A percentile compares a stretch with the other conserved stretches of the same genome.
Conservation (phyloP, 2,888 invertebrate genomes). For the Euplexia lucipara region DNA sequence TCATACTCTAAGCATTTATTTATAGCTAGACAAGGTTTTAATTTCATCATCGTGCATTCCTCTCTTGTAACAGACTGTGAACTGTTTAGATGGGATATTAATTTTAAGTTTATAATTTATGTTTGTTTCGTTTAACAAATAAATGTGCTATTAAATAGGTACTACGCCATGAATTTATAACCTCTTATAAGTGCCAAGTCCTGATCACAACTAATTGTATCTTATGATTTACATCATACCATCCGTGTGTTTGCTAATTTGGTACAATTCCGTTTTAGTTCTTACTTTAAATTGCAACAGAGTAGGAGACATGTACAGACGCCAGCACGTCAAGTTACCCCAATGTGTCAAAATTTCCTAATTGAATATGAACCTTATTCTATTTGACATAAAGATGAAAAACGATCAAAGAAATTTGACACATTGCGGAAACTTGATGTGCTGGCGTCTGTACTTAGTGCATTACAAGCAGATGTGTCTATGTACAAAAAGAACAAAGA, state of each 20-base stretch:
- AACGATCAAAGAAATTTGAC: too few species aligned
- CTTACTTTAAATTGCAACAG: background rate
- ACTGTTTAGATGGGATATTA: background rate
- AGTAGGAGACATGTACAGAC: too few species aligned
- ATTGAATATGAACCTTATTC: too few species aligned
- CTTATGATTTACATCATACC: constrained; percentile 24
- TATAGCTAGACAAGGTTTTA: background rate
- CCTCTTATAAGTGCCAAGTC: constrained; percentile 18
- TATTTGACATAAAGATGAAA: too few species aligned
- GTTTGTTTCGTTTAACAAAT: constrained; percentile 17
- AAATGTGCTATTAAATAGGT: constrained; percentile 17
- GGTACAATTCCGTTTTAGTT: constrained; percentile 5
- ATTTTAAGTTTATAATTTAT: constrained; percentile 14
- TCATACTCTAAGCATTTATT: background rate
- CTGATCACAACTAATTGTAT: constrained; percentile 47
- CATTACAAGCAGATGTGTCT: constrained; percentile 31
- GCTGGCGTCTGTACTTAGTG: constrained; percentile 1
- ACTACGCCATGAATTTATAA: constrained; percentile 14
- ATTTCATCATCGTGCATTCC: background rate
- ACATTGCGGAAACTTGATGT: too few species aligned
- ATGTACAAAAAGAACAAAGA: constrained; percentile 46
- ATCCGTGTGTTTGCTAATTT: constrained; percentile 19
- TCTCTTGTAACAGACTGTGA: constrained; percentile 1
- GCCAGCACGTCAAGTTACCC: too few species aligned
- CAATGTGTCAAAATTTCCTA: too few species aligned